phyloP scores from a whole-genome alignment of 1,140 invertebrate species.

The Zaprionus taronus region DNA sequence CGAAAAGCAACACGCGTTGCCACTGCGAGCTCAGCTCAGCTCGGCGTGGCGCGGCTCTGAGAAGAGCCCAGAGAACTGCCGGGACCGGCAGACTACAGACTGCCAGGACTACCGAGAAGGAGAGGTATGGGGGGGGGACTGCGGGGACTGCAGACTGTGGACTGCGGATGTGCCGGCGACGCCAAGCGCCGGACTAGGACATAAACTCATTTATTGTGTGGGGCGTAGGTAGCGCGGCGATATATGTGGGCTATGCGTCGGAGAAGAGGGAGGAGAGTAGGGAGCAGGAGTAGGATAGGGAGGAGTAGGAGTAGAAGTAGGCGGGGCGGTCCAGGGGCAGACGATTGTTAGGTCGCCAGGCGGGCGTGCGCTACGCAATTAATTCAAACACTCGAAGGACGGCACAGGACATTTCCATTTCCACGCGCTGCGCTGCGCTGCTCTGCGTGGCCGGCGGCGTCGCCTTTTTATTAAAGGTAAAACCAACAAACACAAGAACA shows the following conservation, averaged over 20 bases:
- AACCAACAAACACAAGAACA: constrained; percentile 8
- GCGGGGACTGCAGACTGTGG: constrained; percentile 19
- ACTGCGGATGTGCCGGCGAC: constrained; percentile 53
- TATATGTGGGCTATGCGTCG: neutral
- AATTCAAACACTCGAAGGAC: constrained; percentile 81
- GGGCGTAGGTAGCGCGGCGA: constrained; percentile 30
- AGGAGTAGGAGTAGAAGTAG: no score
- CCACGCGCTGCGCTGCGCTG: neutral
- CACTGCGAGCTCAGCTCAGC: constrained; percentile 8
- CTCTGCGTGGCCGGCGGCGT: neutral
- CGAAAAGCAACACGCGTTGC: constrained; percentile 76
- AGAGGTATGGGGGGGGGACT: neutral
- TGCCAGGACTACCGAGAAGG: no score
- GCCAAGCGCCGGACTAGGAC: constrained; percentile 72
- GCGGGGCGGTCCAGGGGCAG: neutral
- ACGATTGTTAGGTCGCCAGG: constrained; percentile 59
- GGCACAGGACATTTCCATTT: constrained; percentile 58
- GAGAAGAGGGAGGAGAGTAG: no score
- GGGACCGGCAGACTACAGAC: constrained; percentile 25
- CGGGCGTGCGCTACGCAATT: constrained; percentile 80
- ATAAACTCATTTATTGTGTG: constrained; percentile 80
- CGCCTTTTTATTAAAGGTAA: constrained; percentile 49
- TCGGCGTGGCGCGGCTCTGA: no score
- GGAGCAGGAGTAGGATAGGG: no score
- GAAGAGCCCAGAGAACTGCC: constrained; percentile 23